phyloP scores from a whole-genome alignment of 2,888 invertebrate species.

The Aporophyla lueneburgensis region DNA sequence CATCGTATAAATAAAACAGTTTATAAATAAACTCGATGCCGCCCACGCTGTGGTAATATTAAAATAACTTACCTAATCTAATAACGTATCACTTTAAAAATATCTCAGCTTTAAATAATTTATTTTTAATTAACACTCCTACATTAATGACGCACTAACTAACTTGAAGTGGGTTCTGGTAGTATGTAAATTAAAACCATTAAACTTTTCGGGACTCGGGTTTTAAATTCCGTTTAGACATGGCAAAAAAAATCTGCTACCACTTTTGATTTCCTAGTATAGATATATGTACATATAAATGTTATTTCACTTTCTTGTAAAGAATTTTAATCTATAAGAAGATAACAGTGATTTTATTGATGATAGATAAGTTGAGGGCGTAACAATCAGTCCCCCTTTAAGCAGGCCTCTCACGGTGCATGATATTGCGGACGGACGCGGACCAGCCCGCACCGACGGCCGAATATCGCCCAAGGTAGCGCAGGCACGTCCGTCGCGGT shows the following conservation, averaged over 20 bases:
- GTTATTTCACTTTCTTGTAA: too few relatives aligned
- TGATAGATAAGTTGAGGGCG: background rate
- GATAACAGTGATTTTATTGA: background rate
- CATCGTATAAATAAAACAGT: background rate
- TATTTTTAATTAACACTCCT: constrained; percentile 24
- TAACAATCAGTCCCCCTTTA: background rate
- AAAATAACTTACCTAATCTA: constrained; percentile 1
- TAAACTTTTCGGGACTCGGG: background rate
- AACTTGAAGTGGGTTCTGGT: background rate
- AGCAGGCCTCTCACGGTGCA: too few relatives aligned
- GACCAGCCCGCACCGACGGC: too few relatives aligned
- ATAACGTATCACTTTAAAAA: background rate
- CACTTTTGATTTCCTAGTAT: background rate
- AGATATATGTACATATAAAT: too few relatives aligned
- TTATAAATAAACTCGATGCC: constrained; percentile 1
- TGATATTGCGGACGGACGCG: too few relatives aligned
- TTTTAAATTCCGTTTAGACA: background rate
- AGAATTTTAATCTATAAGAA: background rate
- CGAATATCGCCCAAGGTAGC: too few relatives aligned
- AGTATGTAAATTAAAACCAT: background rate
- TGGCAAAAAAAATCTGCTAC: too few relatives aligned
- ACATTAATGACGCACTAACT: constrained; percentile 5
- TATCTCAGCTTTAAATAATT: constrained; percentile 16
- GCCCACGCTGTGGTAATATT: background rate
- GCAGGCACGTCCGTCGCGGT: too few relatives aligned